These are phyloP conservation scores for Leucosticte australis DNA, from an alignment of 2,113 vertebrate genomes.

Conservation along the genomic window DNA sequence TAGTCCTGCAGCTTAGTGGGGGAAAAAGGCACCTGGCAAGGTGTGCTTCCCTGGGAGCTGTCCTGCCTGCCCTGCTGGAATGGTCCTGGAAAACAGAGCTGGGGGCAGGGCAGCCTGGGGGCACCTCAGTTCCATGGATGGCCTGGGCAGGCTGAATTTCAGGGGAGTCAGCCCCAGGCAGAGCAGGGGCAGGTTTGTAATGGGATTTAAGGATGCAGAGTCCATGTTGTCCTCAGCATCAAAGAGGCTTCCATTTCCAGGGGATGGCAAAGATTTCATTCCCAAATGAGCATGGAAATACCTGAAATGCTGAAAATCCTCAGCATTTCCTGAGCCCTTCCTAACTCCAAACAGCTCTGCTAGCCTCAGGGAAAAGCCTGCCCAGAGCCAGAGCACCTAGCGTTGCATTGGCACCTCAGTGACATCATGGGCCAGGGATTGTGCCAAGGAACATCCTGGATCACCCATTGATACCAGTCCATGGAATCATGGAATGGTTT, in stretches of 20 bases:
- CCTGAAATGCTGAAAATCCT: not conserved
- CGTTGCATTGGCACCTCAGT: too few relatives aligned
- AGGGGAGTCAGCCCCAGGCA: not conserved
- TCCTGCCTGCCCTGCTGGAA: not conserved
- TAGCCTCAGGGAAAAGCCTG: not conserved
- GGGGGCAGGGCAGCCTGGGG: not conserved
- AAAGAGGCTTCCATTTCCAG: not conserved
- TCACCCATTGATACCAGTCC: not conserved
- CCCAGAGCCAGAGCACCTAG: not conserved
- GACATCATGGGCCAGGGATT: accelerated
- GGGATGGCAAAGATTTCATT: not conserved
- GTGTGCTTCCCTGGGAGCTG: not conserved
- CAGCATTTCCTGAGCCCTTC: not conserved
- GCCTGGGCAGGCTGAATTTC: not conserved
- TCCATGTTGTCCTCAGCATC: not conserved
- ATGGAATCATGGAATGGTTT: not conserved
- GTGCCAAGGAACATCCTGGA: not conserved
- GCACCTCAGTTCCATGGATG: not conserved
- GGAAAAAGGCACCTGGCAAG: not conserved
- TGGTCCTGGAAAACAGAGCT: not conserved
- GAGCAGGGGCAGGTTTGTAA: not conserved
- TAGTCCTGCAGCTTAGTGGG: not conserved
- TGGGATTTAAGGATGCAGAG: slow-evolving; percentile 21
- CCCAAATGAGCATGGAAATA: not conserved
- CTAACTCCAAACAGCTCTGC: not conserved